Evolutionary conservation across 2,888 invertebrate genomes (phyloP).

Genomic region (Chrysolina americana): DNA sequence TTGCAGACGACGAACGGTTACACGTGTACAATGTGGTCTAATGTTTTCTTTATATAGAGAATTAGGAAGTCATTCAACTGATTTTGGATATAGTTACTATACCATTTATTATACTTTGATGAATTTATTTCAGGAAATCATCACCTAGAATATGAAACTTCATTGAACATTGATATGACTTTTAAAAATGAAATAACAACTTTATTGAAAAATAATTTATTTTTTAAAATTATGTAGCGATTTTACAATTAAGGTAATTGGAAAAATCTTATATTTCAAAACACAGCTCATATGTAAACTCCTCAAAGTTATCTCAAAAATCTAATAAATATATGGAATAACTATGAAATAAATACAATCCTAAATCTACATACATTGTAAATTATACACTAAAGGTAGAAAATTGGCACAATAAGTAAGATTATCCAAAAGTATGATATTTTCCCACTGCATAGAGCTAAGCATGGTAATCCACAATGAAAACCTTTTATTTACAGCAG

Average conservation of each 20-base stretch:
- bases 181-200: background rate
- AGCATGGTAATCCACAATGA: background rate
- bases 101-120: too few relatives aligned
- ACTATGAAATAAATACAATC: constrained; percentile 40
- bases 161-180: background rate
- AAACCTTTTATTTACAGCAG: background rate
- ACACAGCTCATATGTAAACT: constrained; percentile 51
- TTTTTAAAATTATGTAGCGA: constrained; percentile 13
- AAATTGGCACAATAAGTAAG: constrained; percentile 46
- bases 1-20: too few relatives aligned
- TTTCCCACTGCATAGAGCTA: background rate
- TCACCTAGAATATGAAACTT: too few relatives aligned
- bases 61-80: too few relatives aligned
- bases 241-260: constrained; percentile 37
- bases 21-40: too few relatives aligned
- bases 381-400: constrained; percentile 35
- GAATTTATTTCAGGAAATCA: too few relatives aligned
- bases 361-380: constrained; percentile 33
- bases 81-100: too few relatives aligned
- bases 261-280: constrained; percentile 49
- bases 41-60: too few relatives aligned
- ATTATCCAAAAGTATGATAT: background rate
- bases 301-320: constrained; percentile 18
- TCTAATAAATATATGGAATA: constrained; percentile 34
- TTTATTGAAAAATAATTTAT: constrained; percentile 26